phyloP scores from a whole-genome alignment of 2,888 invertebrate genomes.

The Cerastis rubricosa region DNA sequence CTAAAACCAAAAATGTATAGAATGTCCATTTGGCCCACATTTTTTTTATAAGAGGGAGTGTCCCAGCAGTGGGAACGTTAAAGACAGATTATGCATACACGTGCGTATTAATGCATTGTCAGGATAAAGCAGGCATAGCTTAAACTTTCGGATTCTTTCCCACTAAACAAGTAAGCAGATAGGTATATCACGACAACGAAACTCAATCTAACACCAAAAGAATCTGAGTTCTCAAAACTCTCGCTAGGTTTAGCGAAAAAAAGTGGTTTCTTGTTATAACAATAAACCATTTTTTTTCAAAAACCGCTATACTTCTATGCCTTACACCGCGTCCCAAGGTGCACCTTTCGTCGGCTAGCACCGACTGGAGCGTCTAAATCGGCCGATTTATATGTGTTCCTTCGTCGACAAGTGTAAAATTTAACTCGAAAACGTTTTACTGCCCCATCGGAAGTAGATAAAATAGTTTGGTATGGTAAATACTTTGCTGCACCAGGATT shows the following conservation, averaged over 20 bases:
- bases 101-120: too few species aligned
- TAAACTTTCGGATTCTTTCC: not conserved
- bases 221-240: not conserved
- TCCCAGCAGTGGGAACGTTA: too few species aligned
- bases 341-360: conserved; percentile 67
- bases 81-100: too few species aligned
- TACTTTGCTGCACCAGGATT: conserved; percentile 53
- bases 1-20: too few species aligned
- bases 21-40: too few species aligned
- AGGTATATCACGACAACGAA: not conserved
- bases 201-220: not conserved
- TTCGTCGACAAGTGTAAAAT: conserved; percentile 78
- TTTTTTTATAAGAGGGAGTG: too few species aligned
- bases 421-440: conserved; percentile 79
- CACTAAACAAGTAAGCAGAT: too few species aligned
- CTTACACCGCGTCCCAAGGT: conserved; percentile 58
- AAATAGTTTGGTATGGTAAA: conserved; percentile 74
- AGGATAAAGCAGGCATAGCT: not conserved
- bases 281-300: not conserved
- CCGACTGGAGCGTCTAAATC: conserved; percentile 76
- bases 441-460: conserved; percentile 76
- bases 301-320: conserved; percentile 30
- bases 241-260: too few species aligned
- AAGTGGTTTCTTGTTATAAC: too few species aligned
- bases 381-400: conserved; percentile 81